Percentiles rank a stretch among this genome's conserved stretches.
These are phyloP conservation scores for Chrysolina oricalcia DNA, from an alignment of 2,888 invertebrate genomes.

Conservation along the genomic window DNA sequence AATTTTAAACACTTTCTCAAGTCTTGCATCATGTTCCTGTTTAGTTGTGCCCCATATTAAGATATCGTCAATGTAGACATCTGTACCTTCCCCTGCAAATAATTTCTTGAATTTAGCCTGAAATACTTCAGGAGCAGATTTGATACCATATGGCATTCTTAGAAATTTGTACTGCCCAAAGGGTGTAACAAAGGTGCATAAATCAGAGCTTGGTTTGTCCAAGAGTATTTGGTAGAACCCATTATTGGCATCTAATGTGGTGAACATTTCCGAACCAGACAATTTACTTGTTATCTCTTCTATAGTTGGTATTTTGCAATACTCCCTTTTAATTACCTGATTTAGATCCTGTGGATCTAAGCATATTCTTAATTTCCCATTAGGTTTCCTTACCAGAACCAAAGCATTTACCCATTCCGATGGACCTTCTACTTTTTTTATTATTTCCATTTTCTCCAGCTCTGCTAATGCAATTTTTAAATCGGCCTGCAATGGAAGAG, in stretches of 20 bases:
- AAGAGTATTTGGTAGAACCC: conserved; percentile 44
- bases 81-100: too few relatives aligned
- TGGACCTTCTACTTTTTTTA: conserved; percentile 46
- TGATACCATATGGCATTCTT: conserved; percentile 45
- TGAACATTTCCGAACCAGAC: conserved; percentile 3
- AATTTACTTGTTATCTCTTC: conserved; percentile 48
- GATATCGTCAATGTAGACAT: conserved; percentile 55
- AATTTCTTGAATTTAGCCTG: too few relatives aligned
- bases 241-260: background rate
- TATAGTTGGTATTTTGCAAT: conserved; percentile 46
- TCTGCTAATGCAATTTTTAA: conserved; percentile 49
- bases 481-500: conserved; percentile 3
- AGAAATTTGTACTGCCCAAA: conserved; percentile 44
- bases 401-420: conserved; percentile 56
- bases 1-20: conserved; percentile 50
- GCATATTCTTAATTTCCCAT: too few relatives aligned
- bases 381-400: conserved; percentile 46
- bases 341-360: conserved; percentile 48
- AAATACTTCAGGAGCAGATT: conserved; percentile 28
- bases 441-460: conserved; percentile 44
- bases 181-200: conserved; percentile 44
- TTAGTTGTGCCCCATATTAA: conserved; percentile 53
- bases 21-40: conserved; percentile 54
- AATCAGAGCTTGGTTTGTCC: conserved; percentile 34
- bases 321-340: conserved; percentile 45